Conservation (phyloP, 1,140 invertebrate species). For the Trichogramma pretiosum region DNA sequence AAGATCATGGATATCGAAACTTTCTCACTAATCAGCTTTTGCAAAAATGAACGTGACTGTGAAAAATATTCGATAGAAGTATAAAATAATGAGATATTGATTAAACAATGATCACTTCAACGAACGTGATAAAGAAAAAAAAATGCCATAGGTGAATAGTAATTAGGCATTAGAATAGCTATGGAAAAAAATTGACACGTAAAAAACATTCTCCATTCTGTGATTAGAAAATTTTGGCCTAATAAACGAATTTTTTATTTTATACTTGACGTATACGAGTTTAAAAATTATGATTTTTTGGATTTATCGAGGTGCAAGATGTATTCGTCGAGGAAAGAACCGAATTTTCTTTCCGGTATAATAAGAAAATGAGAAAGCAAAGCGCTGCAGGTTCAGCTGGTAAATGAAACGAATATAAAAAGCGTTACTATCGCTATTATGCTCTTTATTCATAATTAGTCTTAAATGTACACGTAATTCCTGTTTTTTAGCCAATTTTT, state of each 20-base stretch:
- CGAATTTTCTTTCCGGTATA: too few species aligned
- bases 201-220: constrained; percentile 6
- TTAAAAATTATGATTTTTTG: neutral
- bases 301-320: too few species aligned
- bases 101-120: too few species aligned
- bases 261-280: constrained; percentile 3
- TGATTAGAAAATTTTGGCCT: constrained; percentile 17
- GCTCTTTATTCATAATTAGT: constrained; percentile 4
- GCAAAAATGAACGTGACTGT: too few species aligned
- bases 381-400: constrained; percentile 36
- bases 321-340: too few species aligned
- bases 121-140: too few species aligned
- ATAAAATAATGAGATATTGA: too few species aligned
- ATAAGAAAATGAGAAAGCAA: constrained; percentile 1
- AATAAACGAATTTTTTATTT: constrained; percentile 1
- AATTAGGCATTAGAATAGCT: too few species aligned
- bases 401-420: constrained; percentile 3
- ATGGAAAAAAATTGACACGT: neutral
- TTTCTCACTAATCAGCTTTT: too few species aligned
- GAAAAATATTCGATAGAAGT: too few species aligned
- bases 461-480: constrained; percentile 23
- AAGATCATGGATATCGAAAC: too few species aligned
- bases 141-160: too few species aligned
- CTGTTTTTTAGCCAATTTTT: constrained; percentile 35
- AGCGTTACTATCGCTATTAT: constrained; percentile 13